Conservation (phyloP, 2,113 vertebrate species). For the Procapra przewalskii region DNA sequence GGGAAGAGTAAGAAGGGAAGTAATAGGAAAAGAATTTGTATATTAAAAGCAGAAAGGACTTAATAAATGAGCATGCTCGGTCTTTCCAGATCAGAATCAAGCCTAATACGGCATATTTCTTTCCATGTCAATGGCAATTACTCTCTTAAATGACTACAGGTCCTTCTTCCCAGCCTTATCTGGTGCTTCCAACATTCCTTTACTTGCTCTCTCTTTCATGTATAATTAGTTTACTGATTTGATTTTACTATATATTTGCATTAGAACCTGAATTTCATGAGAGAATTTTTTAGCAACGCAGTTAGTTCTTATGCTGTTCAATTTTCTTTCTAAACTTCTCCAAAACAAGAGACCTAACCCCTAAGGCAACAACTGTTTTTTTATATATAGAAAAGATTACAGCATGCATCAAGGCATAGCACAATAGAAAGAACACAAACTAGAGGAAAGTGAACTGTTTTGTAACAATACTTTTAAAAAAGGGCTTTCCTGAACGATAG, state of each 20-base stretch:
- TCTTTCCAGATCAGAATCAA: background rate
- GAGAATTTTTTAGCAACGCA: background rate
- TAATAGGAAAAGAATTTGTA: background rate
- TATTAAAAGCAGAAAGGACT: slow-evolving; percentile 33
- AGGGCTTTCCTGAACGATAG: background rate
- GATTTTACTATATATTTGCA: background rate
- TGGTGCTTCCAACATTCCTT: background rate
- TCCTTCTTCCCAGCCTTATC: background rate
- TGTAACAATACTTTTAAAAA: slow-evolving; percentile 11
- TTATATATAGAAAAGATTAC: background rate
- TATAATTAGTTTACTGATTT: background rate
- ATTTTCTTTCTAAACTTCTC: slow-evolving; percentile 11
- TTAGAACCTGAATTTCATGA: background rate
- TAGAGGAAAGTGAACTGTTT: background rate
- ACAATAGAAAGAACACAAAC: slow-evolving; percentile 1
- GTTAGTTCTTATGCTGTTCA: background rate
- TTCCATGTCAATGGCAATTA: background rate
- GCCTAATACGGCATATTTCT: background rate
- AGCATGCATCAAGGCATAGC: background rate
- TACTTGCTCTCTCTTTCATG: background rate
- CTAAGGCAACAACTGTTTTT: background rate
- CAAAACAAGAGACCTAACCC: background rate
- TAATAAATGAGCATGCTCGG: background rate
- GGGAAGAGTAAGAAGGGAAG: slow-evolving; percentile 5
- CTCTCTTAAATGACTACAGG: background rate